These are phyloP conservation scores for Siphlonurus alternatus DNA, from an alignment of 2,888 invertebrate species.

Conservation along the genomic window DNA sequence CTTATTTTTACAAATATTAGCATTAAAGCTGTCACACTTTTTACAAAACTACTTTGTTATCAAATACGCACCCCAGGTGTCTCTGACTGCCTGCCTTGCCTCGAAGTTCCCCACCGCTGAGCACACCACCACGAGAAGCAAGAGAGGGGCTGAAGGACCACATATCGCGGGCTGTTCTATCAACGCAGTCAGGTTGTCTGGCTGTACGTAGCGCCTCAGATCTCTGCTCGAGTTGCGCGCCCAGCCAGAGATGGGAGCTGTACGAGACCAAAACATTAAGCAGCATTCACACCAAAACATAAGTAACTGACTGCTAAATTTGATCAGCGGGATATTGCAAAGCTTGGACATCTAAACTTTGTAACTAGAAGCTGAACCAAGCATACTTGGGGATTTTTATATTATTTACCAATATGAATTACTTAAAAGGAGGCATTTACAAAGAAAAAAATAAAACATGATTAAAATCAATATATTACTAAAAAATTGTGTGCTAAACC, in stretches of 20 bases:
- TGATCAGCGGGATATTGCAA: not conserved
- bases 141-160: conserved; percentile 23
- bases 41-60: no score
- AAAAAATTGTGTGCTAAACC: no score
- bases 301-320: not conserved
- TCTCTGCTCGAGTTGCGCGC: conserved; percentile 54
- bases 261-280: not conserved
- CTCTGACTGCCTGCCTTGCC: conserved; percentile 45
- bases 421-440: no score
- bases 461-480: no score
- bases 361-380: no score
- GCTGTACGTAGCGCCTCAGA: conserved; percentile 50
- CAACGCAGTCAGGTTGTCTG: conserved; percentile 47
- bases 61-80: conserved; percentile 41
- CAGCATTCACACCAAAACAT: not conserved
- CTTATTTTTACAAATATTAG: no score
- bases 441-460: no score
- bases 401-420: no score
- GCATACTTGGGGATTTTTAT: no score
- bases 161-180: conserved; percentile 25
- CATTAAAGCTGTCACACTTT: no score
- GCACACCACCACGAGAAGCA: conserved; percentile 56
- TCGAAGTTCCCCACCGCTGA: conserved; percentile 52
- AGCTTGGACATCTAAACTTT: not conserved
- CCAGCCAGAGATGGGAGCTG: conserved; percentile 38